Conservation (phyloP, 2,888 invertebrate genomes). For the Antheraea assamensis region DNA sequence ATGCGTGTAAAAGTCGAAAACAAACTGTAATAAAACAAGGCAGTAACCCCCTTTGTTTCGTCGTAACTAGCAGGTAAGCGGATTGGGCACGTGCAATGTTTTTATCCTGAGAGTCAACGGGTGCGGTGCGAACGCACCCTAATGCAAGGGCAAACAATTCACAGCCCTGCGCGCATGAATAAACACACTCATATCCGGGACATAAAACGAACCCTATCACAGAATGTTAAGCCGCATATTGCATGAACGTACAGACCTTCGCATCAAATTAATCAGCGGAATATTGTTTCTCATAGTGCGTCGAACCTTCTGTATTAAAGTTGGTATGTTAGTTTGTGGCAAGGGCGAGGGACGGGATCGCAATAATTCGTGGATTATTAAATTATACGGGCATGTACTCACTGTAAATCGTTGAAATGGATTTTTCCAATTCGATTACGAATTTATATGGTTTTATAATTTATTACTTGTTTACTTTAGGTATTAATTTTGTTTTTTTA, state of each 20-base stretch:
- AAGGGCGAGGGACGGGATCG: constrained; percentile 54
- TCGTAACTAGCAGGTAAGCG: constrained; percentile 73
- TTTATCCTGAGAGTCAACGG: constrained; percentile 62
- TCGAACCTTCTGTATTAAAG: constrained; percentile 23
- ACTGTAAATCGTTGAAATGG: constrained; percentile 47
- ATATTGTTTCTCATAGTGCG: constrained; percentile 19
- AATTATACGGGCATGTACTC: constrained; percentile 67
- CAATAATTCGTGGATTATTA: constrained; percentile 77
- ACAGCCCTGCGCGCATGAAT: constrained; percentile 73
- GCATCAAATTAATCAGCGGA: constrained; percentile 20
- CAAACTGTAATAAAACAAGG: constrained; percentile 33
- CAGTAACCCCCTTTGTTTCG: constrained; percentile 44
- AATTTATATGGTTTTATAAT: constrained; percentile 22
- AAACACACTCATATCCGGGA: constrained; percentile 60
- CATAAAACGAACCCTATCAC: constrained; percentile 22
- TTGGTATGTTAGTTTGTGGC: constrained; percentile 21
- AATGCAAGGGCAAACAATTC: constrained; percentile 66
- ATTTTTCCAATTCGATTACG: constrained; percentile 43
- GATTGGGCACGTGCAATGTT: constrained; percentile 76
- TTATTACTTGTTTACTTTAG: constrained; percentile 17
- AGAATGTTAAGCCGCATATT: constrained; percentile 19
- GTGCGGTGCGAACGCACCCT: constrained; percentile 49
- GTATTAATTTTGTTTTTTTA: background rate
- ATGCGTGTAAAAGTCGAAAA: constrained; percentile 25
- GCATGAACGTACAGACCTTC: constrained; percentile 7